Conservation (phyloP, 35 echinoderm and acorn worm species). For the Eucidaris tribuloides region DNA sequence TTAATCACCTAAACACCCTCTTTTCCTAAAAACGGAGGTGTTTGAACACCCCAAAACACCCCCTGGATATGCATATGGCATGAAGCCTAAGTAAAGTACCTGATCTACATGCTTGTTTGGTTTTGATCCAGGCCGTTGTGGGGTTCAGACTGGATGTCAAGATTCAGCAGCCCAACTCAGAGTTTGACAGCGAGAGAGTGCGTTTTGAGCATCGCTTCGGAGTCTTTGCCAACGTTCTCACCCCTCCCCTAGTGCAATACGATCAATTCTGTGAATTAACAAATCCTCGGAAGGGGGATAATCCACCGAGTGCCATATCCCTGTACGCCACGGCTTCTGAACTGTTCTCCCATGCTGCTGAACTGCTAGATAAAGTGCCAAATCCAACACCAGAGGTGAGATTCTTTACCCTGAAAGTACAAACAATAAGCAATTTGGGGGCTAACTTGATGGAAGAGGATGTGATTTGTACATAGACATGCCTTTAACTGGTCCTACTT, state of each 20-base stretch:
- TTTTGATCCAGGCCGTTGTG: conserved; percentile 73
- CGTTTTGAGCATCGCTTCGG: conserved; percentile 92
- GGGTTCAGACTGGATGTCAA: conserved; percentile 84
- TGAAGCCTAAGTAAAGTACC: no score
- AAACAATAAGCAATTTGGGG: no score
- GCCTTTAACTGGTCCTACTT: no score
- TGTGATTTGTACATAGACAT: no score
- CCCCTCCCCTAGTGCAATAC: conserved; percentile 92
- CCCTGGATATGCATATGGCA: no score
- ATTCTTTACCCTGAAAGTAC: no score
- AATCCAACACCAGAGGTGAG: conserved; percentile 73
- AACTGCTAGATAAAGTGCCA: conserved; percentile 71
- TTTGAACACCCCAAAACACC: no score
- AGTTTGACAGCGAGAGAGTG: conserved; percentile 86
- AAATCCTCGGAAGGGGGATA: conserved; percentile 38
- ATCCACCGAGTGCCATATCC: conserved; percentile 24
- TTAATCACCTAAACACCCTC: no score
- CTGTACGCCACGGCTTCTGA: conserved; percentile 72
- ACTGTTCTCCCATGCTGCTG: conserved; percentile 56
- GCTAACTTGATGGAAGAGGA: no score
- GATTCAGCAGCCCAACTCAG: conserved; percentile 70
- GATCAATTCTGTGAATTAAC: conserved; percentile 86
- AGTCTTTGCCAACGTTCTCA: conserved; percentile 63
- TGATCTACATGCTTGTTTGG: no score
- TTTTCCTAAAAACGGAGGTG: no score